Percentiles rank a stretch among this genome's conserved stretches.
Evolutionary conservation across 2,113 vertebrate genomes (phyloP).

Genomic region (Etia nguti): DNA sequence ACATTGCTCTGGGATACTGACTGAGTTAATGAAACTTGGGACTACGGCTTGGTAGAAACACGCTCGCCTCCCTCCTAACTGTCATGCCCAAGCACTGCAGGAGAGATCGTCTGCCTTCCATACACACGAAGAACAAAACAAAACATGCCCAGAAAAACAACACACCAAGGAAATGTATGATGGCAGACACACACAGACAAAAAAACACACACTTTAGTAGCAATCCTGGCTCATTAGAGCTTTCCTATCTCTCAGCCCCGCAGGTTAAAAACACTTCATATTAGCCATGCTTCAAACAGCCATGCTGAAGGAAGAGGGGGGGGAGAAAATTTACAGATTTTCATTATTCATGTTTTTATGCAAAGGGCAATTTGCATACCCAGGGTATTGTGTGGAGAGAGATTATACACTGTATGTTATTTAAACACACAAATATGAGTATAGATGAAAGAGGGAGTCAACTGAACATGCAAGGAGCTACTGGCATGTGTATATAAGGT

Average conservation of each 20-base stretch:
- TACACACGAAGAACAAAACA: neutral
- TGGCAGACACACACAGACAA: neutral
- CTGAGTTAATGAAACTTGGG: conserved; percentile 21
- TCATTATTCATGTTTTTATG: conserved; percentile 32
- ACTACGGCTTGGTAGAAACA: neutral
- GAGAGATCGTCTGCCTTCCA: neutral
- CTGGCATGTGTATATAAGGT: neutral
- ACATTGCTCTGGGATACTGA: neutral
- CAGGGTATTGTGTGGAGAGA: neutral
- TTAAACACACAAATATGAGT: conserved; percentile 19
- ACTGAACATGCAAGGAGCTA: neutral
- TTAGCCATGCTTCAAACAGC: conserved; percentile 30
- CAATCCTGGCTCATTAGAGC: conserved; percentile 44
- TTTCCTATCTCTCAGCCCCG: conserved; percentile 20
- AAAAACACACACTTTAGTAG: conserved; percentile 17
- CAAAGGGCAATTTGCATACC: conserved; percentile 15
- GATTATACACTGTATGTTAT: neutral
- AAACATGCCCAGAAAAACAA: neutral
- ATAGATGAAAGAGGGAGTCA: conserved; percentile 25
- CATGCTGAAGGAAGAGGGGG: neutral
- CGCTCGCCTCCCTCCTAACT: neutral
- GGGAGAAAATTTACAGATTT: conserved; percentile 13
- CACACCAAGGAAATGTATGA: neutral
- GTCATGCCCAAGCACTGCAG: neutral
- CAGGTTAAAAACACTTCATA: conserved; percentile 49